Base-by-base conservation (phyloP, 2,888 invertebrate genomes). In the Hemistola chrysoprasaria region DNA sequence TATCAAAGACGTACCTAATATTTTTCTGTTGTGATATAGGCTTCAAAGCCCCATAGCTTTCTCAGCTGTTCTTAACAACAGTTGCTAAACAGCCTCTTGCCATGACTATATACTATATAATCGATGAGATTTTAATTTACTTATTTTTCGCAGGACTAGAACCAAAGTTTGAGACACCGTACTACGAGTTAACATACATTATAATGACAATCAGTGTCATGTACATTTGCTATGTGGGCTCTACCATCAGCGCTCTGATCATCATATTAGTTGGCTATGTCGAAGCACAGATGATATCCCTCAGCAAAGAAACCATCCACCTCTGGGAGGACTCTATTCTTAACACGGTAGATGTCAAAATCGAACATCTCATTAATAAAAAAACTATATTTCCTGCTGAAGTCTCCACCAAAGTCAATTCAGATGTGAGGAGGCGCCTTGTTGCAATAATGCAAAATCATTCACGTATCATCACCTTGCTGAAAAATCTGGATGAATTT, bases 201-300 rank as follows among this genome's bases (percentile, higher is more conserved):
- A 8, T 71, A 0, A 58, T 56, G 28, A 1, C 39, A 0, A 26
- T 50, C 0, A 65, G 60, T 0, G 51, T 61, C 0, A 43, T 52
- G 7, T 69, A 67, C 26, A 62, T 63, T 0, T 56, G 59, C 9
- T 78, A 71, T 39, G 43, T 62, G 0, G 59, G 73, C 2, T 66
- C 73, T 1, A 72, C 62, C 35, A 59, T 77, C 8, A 66, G 69
- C 0, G 64, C 65, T 1, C 61, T 79, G 11, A 54, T 76, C 1
- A 69, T 81, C 6, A 50, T 74, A 11, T 41, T 71, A 10, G 53
- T 59, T 1, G 81, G 81, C 0, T 80, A 75, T 43, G 62, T 60
- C 0, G 81, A 81, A 49, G 72, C 75, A 0, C 78, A 79, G 49
- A 71, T 78, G 56, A 38, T 70, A 1, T 65, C 76, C 5, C 51